A percentile compares a stretch with the other conserved stretches of the same genome.
phyloP scores from a whole-genome alignment of 2,888 invertebrate genomes.

The Xestia c-nigrum region DNA sequence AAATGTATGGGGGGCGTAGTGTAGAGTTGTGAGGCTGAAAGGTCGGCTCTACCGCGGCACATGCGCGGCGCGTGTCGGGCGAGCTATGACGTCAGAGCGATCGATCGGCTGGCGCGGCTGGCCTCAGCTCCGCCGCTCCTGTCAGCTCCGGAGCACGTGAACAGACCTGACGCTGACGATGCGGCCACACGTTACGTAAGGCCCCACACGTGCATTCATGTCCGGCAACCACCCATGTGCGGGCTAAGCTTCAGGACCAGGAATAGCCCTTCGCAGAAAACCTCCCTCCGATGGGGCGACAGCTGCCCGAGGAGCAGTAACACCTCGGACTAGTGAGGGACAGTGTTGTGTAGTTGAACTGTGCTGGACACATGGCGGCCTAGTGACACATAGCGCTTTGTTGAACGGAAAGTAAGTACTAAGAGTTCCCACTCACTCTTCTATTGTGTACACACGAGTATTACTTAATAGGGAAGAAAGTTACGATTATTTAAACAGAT shows the following conservation, averaged over 20 bases:
- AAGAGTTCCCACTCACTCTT: background rate
- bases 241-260: conserved; percentile 98
- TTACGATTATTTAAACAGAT: background rate
- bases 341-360: conserved; percentile 57
- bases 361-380: conserved; percentile 64
- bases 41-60: conserved; percentile 68
- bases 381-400: conserved; percentile 43
- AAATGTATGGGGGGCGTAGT: conserved; percentile 64
- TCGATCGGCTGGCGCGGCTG: conserved; percentile 79
- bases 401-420: conserved; percentile 42
- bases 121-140: conserved; percentile 69
- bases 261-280: conserved; percentile 99
- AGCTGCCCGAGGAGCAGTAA: conserved; percentile 90
- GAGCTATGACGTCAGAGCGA: conserved; percentile 86
- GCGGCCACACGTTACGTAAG: conserved; percentile 81
- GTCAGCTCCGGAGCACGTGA: conserved; percentile 79
- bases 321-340: conserved; percentile 56
- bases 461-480: conserved; percentile 3
- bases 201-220: conserved; percentile 79
- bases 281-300: conserved; percentile 98
- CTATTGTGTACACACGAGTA: conserved; percentile 9
- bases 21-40: conserved; percentile 48
- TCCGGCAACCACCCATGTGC: conserved; percentile 93
- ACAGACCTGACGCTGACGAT: conserved; percentile 60
- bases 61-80: conserved; percentile 70